Conservation (phyloP, 2,888 invertebrate species). For the Piscicola geometra region DNA sequence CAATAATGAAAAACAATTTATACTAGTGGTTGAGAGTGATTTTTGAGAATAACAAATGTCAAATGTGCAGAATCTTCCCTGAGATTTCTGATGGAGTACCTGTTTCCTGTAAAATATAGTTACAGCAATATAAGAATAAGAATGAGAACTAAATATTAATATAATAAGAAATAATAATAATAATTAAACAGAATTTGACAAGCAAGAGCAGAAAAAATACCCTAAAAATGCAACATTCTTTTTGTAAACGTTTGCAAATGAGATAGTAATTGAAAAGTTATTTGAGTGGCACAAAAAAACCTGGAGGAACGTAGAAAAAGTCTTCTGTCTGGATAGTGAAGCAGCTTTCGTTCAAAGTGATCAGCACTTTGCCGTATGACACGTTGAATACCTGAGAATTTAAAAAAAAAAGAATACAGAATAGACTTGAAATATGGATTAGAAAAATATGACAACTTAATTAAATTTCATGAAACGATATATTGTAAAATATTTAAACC, state of each 20-base stretch:
- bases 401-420: neutral
- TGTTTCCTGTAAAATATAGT: neutral
- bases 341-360: neutral
- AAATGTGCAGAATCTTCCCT: neutral
- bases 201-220: neutral
- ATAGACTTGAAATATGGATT: neutral
- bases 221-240: no score
- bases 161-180: neutral
- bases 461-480: no score
- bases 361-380: neutral
- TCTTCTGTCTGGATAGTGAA: neutral
- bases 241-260: neutral
- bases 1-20: no score
- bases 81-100: neutral
- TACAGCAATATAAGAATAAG: neutral
- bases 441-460: no score
- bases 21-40: no score
- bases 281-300: no score
- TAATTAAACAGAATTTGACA: neutral
- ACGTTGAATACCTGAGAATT: neutral
- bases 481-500: no score
- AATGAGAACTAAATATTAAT: neutral
- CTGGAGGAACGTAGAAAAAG: constrained; percentile 16
- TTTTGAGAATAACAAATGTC: neutral
- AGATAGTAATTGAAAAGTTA: no score